Evolutionary conservation across 1,140 invertebrate species (phyloP), one percentile per base, ranked within the genome.

Genomic region (Nomia melanderi): DNA sequence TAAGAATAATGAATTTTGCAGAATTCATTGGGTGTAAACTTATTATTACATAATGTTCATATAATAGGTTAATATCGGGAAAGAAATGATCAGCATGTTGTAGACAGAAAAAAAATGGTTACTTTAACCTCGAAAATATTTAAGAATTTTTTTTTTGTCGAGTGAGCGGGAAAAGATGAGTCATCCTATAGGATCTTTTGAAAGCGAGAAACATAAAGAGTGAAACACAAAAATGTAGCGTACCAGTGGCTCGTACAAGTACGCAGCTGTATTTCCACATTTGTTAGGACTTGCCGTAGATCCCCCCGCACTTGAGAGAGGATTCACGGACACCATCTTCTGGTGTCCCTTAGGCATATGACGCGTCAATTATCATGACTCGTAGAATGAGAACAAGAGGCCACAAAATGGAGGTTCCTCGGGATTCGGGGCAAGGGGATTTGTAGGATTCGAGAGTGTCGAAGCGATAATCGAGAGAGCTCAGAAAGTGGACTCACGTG

Each of bases 331-430:
- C 44, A 83, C 78, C 81, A 80, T 82, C 72, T 75, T 78, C 72
- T 70, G 69, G 65, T 63, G 53, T 69, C 44, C 66, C 44, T 71
- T 62, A 78, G 72, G 82, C 87, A 86, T 85, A 89, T 87, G 87
- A 88, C 83, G 87, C 85, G 79, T 88, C 83, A 88, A 86, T 86
- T 88, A 86, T 82, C 79, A 73, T 78, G 57, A 67, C 31, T 78
- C 25, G 78, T 69, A 50, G 36, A 86, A 90, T 88, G 88, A 87
- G 89, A 87, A 90, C 89, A 88, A 88, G 90, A 84, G 88, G 88
- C 83, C 83, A 79, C 89, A 91, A 90, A 86, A 90, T 91, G 90
- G 90, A 89, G 84, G 88, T 81, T 75, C 59, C 67, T 66, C 63
- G 79, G 87, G 81, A 76, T 73, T 75, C 44, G 78, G 69, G 72